Evolutionary conservation across 2,888 invertebrate genomes (phyloP).

Genomic region (Microplitis deprimator): DNA sequence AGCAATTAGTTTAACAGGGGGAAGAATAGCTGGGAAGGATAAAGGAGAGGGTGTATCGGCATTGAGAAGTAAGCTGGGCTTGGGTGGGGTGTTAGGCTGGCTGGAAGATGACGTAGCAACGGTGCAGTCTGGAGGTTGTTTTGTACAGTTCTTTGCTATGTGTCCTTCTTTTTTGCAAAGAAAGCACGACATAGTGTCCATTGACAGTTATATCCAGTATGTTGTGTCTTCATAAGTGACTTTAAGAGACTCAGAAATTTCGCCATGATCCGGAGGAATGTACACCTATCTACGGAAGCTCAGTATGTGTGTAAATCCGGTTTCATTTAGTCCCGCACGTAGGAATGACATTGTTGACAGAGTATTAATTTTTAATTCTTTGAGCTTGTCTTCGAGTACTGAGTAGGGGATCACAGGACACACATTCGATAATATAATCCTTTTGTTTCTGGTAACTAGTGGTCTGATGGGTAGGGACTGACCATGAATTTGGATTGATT

Average conservation of each 20-base stretch:
- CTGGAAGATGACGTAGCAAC: too few relatives aligned
- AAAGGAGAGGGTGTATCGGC: too few relatives aligned
- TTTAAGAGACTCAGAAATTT: constrained; percentile 17
- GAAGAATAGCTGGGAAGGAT: too few relatives aligned
- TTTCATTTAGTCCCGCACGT: constrained; percentile 43
- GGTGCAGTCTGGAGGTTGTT: too few relatives aligned
- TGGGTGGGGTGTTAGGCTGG: too few relatives aligned
- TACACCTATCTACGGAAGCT: constrained; percentile 48
- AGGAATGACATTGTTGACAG: constrained; percentile 42
- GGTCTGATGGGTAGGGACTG: constrained; percentile 36
- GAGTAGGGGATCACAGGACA: constrained; percentile 46
- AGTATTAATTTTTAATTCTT: constrained; percentile 27
- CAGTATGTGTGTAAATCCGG: constrained; percentile 44
- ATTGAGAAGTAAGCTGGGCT: too few relatives aligned
- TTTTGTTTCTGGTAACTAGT: constrained; percentile 37
- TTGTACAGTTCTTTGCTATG: constrained; percentile 15
- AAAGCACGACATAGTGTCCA: constrained; percentile 30
- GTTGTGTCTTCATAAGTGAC: constrained; percentile 25
- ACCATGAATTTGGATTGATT: constrained; percentile 29
- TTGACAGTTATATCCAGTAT: constrained; percentile 15
- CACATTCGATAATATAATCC: constrained; percentile 46
- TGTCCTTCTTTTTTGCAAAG: constrained; percentile 25
- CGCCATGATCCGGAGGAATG: constrained; percentile 39
- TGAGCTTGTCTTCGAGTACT: constrained; percentile 10
- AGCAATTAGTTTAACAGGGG: too few relatives aligned